A percentile compares a stretch with the other conserved stretches of the same genome.
These are phyloP conservation scores for Peromyscus nudipes DNA, from an alignment of 2,797 vertebrate genomes.

Conservation along the genomic window DNA sequence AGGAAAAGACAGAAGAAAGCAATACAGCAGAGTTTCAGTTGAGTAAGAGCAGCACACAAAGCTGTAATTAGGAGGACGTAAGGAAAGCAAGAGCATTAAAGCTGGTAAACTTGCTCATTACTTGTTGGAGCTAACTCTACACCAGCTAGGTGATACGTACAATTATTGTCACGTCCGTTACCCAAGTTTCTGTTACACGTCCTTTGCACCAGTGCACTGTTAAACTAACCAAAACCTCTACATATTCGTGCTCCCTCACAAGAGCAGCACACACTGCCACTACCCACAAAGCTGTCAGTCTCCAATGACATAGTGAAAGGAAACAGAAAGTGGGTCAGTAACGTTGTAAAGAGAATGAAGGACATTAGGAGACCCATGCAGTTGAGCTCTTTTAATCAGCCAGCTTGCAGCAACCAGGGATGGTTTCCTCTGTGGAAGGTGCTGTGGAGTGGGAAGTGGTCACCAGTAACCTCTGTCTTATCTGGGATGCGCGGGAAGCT, in stretches of 20 bases:
- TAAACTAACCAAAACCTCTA: constrained; percentile 88
- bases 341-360: constrained; percentile 85
- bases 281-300: constrained; percentile 91
- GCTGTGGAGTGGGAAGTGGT: constrained; percentile 99
- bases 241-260: constrained; percentile 86
- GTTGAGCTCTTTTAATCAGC: constrained; percentile 92
- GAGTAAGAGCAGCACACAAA: constrained; percentile 90
- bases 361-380: constrained; percentile 90
- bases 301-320: constrained; percentile 91
- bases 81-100: constrained; percentile 92
- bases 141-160: constrained; percentile 93
- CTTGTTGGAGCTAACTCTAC: constrained; percentile 91
- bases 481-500: constrained; percentile 88
- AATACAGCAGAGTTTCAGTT: constrained; percentile 88
- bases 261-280: constrained; percentile 89
- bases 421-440: constrained; percentile 98
- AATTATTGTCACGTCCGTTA: constrained; percentile 91
- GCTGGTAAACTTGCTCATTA: constrained; percentile 92
- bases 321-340: constrained; percentile 86
- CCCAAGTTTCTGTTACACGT: constrained; percentile 87
- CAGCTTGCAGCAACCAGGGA: constrained; percentile 98
- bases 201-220: constrained; percentile 90
- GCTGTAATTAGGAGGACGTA: constrained; percentile 91
- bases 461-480: constrained; percentile 98
- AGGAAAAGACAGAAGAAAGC: constrained; percentile 86